These are phyloP conservation scores for Cyclargus thomasi DNA, from an alignment of 1,140 invertebrate genomes.

Conservation along the genomic window DNA sequence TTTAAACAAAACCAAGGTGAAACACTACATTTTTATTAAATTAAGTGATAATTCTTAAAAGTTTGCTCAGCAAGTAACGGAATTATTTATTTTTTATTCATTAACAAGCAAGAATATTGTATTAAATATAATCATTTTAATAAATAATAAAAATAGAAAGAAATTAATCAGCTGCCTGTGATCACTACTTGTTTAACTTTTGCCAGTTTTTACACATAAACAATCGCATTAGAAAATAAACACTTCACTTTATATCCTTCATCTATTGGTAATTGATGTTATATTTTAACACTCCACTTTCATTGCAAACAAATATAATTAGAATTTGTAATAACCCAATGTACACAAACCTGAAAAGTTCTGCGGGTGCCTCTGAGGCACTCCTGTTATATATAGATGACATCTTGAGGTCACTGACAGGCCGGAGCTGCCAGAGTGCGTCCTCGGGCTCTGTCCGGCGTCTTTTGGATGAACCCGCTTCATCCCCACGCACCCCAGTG, in stretches of 20 bases:
- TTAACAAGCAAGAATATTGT: no score
- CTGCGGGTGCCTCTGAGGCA: constrained; percentile 91
- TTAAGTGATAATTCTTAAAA: no score
- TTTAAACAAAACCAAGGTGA: no score
- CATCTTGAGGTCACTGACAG: constrained; percentile 90
- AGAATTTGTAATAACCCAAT: constrained; percentile 11
- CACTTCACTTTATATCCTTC: no score
- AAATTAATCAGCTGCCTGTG: background rate
- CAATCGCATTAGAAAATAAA: background rate
- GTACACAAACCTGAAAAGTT: constrained; percentile 82
- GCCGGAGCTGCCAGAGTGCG: constrained; percentile 86
- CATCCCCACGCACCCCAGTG: constrained; percentile 76
- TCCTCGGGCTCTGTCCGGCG: constrained; percentile 81
- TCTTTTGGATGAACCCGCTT: constrained; percentile 80
- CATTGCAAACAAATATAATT: background rate
- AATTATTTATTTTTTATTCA: no score
- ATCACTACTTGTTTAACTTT: background rate
- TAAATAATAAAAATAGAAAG: no score
- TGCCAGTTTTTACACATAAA: background rate
- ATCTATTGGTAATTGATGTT: no score
- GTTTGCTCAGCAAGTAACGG: no score
- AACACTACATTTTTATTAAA: no score
- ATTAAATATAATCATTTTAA: no score
- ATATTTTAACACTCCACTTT: background rate
- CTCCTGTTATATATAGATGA: constrained; percentile 92